Evolutionary conservation across 1,140 invertebrate species (phyloP).

Genomic region (Geopemphigus sp.): DNA sequence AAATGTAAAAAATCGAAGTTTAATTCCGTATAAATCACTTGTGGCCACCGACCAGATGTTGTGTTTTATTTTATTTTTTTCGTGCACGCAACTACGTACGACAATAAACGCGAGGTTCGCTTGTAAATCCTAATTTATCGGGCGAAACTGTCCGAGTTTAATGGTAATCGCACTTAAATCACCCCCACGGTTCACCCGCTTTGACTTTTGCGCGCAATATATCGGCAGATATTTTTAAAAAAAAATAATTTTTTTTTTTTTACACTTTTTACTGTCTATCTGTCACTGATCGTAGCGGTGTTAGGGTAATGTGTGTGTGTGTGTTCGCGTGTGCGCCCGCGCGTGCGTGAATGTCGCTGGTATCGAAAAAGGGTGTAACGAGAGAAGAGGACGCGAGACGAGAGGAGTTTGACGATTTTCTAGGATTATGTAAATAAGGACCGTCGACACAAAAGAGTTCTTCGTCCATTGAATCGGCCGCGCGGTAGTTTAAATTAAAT

Average conservation of each 20-base stretch:
- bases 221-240: neutral
- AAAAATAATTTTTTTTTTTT: neutral
- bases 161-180: constrained; percentile 11
- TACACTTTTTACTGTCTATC: neutral
- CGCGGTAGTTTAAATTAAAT: constrained; percentile 29
- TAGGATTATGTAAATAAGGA: constrained; percentile 35
- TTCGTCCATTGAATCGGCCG: neutral
- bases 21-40: constrained; percentile 1
- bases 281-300: too few species aligned
- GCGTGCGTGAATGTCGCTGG: neutral
- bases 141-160: neutral
- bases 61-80: neutral
- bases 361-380: constrained; percentile 12
- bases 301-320: too few species aligned
- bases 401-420: neutral
- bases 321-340: neutral
- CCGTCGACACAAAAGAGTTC: neutral
- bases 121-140: constrained; percentile 45
- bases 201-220: neutral
- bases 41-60: neutral
- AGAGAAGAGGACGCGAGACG: neutral
- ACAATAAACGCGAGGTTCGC: neutral
- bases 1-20: constrained; percentile 20
- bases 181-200: neutral
- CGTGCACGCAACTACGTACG: neutral